Evolutionary conservation across 2,888 invertebrate species (phyloP).

Genomic region (Drosophila borealis): DNA sequence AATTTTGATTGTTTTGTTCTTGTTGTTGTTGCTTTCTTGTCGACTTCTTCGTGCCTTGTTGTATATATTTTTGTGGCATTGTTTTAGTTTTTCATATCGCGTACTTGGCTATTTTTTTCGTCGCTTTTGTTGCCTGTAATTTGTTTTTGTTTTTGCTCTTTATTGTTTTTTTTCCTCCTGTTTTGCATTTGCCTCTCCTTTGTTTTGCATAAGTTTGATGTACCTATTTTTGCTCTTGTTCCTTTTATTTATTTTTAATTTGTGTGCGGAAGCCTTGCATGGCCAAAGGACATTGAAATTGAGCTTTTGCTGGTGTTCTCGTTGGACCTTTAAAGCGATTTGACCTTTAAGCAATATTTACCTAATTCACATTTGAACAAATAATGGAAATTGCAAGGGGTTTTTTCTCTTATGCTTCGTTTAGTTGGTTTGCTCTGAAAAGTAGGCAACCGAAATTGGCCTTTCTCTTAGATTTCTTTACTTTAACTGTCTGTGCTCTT

Average conservation of each 20-base stretch:
- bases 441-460: slow-evolving; percentile 23
- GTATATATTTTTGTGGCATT: slow-evolving; percentile 60
- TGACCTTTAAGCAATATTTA: slow-evolving; percentile 26
- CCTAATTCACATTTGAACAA: background rate
- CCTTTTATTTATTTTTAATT: slow-evolving; percentile 38
- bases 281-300: slow-evolving; percentile 68
- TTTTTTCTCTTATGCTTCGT: background rate
- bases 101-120: slow-evolving; percentile 59
- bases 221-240: slow-evolving; percentile 26
- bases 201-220: slow-evolving; percentile 55
- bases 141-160: slow-evolving; percentile 33
- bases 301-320: slow-evolving; percentile 23
- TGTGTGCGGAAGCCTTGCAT: slow-evolving; percentile 69
- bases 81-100: slow-evolving; percentile 61
- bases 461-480: slow-evolving; percentile 1
- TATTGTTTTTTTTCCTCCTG: slow-evolving; percentile 27
- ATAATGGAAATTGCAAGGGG: background rate
- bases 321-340: slow-evolving; percentile 1
- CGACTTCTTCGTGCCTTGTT: slow-evolving; percentile 38
- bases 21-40: slow-evolving; percentile 43
- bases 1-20: slow-evolving; percentile 71
- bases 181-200: slow-evolving; percentile 34
- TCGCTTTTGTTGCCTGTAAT: slow-evolving; percentile 55
- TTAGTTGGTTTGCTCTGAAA: slow-evolving; percentile 12
- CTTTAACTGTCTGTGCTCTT: background rate